Percentiles rank a stretch among this genome's conserved stretches.
phyloP scores from a whole-genome alignment of 2,888 invertebrate species.

The Amphiduros pacificus region DNA sequence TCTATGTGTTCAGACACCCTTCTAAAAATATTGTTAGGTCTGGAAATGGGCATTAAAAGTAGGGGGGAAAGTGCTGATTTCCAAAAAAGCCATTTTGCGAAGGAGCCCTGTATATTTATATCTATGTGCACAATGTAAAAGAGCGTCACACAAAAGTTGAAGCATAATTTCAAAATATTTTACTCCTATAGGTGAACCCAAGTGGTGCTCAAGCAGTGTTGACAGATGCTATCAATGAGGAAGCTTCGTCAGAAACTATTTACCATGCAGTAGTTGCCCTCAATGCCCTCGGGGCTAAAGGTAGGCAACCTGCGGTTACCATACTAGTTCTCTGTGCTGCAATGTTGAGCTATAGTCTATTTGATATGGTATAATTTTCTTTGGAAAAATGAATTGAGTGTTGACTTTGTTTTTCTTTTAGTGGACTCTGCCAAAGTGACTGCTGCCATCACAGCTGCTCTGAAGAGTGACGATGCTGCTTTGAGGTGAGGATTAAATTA shows the following conservation, averaged over 20 bases:
- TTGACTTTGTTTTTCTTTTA: slow-evolving; percentile 30
- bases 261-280: slow-evolving; percentile 75
- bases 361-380: no score
- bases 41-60: no score
- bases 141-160: neutral
- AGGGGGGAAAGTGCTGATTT: no score
- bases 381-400: no score
- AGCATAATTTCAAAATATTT: no score
- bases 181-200: slow-evolving; percentile 36
- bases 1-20: no score
- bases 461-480: slow-evolving; percentile 70
- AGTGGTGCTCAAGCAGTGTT: slow-evolving; percentile 59
- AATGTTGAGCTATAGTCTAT: neutral
- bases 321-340: neutral
- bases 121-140: neutral
- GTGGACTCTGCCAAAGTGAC: slow-evolving; percentile 67
- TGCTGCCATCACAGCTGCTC: slow-evolving; percentile 72
- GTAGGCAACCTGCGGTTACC: slow-evolving; percentile 36
- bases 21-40: no score
- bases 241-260: slow-evolving; percentile 67
- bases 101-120: no score
- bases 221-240: slow-evolving; percentile 69
- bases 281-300: slow-evolving; percentile 69
- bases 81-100: no score
- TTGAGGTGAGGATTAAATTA: slow-evolving; percentile 53